phyloP scores from a whole-genome alignment of 2,797 vertebrate species.

The Phataginus tetradactyla region DNA sequence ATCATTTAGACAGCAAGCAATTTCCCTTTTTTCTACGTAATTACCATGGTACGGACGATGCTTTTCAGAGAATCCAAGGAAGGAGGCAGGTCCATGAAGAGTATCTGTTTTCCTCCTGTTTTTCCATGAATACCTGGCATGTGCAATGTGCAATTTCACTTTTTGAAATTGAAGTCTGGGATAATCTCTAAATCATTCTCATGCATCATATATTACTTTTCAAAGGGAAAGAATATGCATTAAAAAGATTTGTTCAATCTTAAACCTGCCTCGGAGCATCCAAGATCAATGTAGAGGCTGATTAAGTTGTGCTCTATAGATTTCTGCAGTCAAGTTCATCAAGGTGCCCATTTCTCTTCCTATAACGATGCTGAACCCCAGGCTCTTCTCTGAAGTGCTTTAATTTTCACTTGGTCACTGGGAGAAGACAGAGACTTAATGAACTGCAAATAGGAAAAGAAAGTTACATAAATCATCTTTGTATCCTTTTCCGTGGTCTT shows the following conservation, averaged over 20 bases:
- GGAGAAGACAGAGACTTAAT: constrained; percentile 94
- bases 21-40: not conserved
- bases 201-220: constrained; percentile 80
- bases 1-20: not conserved
- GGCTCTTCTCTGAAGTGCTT: constrained; percentile 90
- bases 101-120: not conserved
- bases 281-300: constrained; percentile 89
- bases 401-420: constrained; percentile 92
- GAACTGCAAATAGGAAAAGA: constrained; percentile 92
- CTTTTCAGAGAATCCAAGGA: not conserved
- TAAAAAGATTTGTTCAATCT: constrained; percentile 84
- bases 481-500: constrained; percentile 84
- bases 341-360: constrained; percentile 89
- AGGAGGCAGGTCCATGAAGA: not conserved
- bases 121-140: constrained; percentile 66
- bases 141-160: constrained; percentile 36
- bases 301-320: constrained; percentile 91
- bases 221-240: constrained; percentile 81
- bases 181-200: constrained; percentile 81
- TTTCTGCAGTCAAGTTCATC: constrained; percentile 89
- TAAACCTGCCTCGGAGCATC: constrained; percentile 81
- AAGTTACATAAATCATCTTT: constrained; percentile 93
- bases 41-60: not conserved
- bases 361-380: constrained; percentile 91
- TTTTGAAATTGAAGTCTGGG: constrained; percentile 71